Percentiles rank a stretch among this genome's conserved stretches.
These are phyloP conservation scores for Habrosyne pyritoides DNA, from an alignment of 2,888 invertebrate species.

Conservation along the genomic window DNA sequence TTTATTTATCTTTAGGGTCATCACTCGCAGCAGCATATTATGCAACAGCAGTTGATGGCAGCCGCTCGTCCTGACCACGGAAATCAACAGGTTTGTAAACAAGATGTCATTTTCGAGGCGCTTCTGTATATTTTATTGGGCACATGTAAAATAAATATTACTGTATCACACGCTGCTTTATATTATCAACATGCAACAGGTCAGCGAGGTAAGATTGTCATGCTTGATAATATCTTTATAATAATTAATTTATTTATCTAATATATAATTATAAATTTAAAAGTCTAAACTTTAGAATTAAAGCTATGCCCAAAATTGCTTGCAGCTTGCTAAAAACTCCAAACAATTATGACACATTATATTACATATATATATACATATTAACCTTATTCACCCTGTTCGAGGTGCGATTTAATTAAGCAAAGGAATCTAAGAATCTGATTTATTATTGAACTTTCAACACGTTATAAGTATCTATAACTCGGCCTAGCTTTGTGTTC, in stretches of 20 bases:
- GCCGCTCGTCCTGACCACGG: slow-evolving; percentile 66
- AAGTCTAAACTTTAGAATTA: too few relatives aligned
- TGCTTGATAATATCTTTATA: slow-evolving; percentile 2
- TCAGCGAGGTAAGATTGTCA: slow-evolving; percentile 69
- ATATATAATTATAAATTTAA: too few relatives aligned
- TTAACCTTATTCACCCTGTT: not conserved
- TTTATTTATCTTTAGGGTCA: slow-evolving; percentile 57
- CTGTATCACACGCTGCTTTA: slow-evolving; percentile 69
- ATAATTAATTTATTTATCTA: too few relatives aligned
- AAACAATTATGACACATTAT: too few relatives aligned
- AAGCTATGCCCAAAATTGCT: not conserved
- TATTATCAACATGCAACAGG: slow-evolving; percentile 55
- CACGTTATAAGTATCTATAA: not conserved
- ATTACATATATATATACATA: not conserved
- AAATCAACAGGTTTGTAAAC: slow-evolving; percentile 70
- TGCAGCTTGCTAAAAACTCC: too few relatives aligned
- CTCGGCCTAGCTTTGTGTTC: not conserved
- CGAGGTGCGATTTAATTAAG: too few relatives aligned
- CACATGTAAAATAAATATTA: slow-evolving; percentile 53
- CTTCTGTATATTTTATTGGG: slow-evolving; percentile 28
- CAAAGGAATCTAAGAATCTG: too few relatives aligned
- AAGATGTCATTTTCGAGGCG: slow-evolving; percentile 11
- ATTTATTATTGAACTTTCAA: not conserved
- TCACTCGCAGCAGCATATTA: slow-evolving; percentile 80
- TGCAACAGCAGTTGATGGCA: slow-evolving; percentile 80